Conservation (phyloP, 1,140 invertebrate genomes). For the Lepidurus apus region DNA sequence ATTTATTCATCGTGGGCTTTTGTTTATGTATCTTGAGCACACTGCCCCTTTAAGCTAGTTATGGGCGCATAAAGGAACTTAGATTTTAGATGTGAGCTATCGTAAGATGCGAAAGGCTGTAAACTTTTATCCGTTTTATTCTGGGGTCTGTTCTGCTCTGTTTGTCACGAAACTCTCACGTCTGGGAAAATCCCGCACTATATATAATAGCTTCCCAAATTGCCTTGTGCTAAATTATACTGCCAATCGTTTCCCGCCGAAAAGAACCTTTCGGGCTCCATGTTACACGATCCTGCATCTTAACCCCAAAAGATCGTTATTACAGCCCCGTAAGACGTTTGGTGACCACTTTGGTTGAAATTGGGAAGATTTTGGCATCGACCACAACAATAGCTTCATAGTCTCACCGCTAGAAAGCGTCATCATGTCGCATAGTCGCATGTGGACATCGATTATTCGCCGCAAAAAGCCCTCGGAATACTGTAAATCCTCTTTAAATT, state of each 20-base stretch:
- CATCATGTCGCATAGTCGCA: constrained; percentile 34
- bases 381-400: neutral
- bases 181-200: no score
- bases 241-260: neutral
- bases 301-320: neutral
- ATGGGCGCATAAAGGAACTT: no score
- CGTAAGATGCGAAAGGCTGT: no score
- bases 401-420: neutral
- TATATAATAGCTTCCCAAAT: no score
- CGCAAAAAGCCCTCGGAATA: constrained; percentile 13
- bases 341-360: neutral
- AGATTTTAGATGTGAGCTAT: no score
- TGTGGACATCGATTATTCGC: constrained; percentile 33
- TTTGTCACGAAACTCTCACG: no score
- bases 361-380: neutral
- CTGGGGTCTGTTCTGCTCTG: no score
- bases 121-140: no score
- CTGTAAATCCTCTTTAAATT: neutral
- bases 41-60: no score
- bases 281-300: neutral
- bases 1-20: no score
- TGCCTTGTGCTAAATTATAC: neutral
- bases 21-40: no score
- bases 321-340: neutral
- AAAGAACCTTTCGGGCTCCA: neutral